Conservation (phyloP, 92 coral and sea anemone species). For the Bergia sp. region DNA sequence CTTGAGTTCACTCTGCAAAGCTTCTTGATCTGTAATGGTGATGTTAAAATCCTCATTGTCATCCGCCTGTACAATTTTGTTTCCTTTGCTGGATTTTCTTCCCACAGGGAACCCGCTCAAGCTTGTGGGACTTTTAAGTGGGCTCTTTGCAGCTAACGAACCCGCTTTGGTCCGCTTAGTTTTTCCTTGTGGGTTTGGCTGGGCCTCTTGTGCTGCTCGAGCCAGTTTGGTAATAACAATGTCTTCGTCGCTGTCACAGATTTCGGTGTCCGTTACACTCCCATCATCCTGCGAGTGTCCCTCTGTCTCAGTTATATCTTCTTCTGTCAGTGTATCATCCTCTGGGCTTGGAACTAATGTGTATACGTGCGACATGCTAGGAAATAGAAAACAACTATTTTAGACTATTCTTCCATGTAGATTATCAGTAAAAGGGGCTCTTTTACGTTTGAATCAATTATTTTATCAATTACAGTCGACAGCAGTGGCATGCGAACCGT, state of each 20-base stretch:
- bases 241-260: conserved; percentile 81
- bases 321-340: conserved; percentile 74
- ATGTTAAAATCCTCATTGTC: not conserved
- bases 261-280: conserved; percentile 66
- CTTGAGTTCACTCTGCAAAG: conserved; percentile 58
- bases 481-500: no score
- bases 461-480: no score
- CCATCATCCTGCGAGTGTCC: conserved; percentile 77
- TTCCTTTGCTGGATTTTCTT: not conserved
- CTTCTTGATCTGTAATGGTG: conserved; percentile 46
- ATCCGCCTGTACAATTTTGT: not conserved
- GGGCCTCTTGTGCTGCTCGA: conserved; percentile 66
- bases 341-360: conserved; percentile 76
- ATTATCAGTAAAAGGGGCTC: no score
- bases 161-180: conserved; percentile 44
- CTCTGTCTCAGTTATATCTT: conserved; percentile 74
- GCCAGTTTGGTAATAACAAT: conserved; percentile 85
- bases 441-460: no score
- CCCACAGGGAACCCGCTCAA: not conserved
- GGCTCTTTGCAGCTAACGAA: conserved; percentile 49
- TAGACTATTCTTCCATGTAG: not conserved
- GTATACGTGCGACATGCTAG: conserved; percentile 79
- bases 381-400: not conserved
- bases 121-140: conserved; percentile 24
- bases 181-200: conserved; percentile 55